These are phyloP conservation scores for Mus musculus DNA, from an alignment of 2,113 vertebrate genomes.

Conservation along the genomic window DNA sequence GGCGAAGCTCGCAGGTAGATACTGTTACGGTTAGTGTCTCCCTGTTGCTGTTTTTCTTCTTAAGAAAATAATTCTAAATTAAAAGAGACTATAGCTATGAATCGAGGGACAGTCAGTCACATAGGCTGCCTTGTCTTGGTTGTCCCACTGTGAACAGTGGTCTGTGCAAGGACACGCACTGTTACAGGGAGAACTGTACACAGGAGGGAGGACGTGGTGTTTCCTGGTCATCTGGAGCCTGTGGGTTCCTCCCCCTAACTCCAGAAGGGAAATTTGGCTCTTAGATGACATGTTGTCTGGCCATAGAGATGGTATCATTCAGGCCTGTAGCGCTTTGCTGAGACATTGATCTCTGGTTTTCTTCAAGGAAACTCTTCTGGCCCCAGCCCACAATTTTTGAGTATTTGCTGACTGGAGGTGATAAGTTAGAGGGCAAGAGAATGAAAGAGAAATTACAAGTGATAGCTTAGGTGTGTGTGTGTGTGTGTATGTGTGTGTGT, in stretches of 20 bases:
- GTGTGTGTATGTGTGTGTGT: rapidly evolving
- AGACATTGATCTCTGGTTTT: conserved; percentile 25
- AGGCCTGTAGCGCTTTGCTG: background rate
- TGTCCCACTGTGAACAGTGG: background rate
- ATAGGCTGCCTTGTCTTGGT: background rate
- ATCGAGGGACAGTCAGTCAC: background rate
- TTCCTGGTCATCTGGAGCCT: background rate
- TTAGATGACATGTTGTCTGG: background rate
- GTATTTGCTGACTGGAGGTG: background rate
- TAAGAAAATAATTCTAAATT: background rate
- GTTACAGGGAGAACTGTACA: background rate
- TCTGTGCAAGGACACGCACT: background rate
- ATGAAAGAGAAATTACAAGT: background rate
- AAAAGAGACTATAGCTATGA: background rate
- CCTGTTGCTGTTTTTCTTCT: background rate
- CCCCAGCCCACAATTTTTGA: background rate
- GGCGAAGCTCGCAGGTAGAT: background rate
- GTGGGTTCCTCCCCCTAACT: background rate
- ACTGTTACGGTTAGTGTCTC: background rate
- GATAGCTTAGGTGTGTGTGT: background rate
- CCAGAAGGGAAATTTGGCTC: background rate
- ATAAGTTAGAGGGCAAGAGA: background rate
- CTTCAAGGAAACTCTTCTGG: conserved; percentile 9
- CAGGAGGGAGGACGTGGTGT: background rate
- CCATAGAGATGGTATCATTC: background rate